phyloP scores from a whole-genome alignment of 2,113 vertebrate species.

The Pogona vitticeps region DNA sequence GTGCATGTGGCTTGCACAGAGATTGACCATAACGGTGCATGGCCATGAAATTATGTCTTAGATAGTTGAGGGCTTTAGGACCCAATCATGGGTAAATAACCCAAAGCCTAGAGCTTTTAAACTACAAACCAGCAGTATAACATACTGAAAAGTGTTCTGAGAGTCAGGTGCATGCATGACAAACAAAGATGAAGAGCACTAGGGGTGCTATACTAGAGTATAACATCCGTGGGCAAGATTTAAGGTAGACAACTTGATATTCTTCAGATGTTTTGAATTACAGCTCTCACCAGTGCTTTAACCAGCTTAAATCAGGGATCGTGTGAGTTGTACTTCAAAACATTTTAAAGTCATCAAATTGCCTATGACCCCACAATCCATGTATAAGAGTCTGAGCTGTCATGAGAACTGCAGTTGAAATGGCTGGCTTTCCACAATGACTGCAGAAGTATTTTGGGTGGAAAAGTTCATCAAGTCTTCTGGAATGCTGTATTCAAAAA shows the following conservation, averaged over 20 bases:
- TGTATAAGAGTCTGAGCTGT: neutral
- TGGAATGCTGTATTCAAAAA: neutral
- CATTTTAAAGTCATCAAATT: too few relatives aligned
- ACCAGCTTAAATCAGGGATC: too few relatives aligned
- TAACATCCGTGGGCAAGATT: neutral
- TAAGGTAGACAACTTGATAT: neutral
- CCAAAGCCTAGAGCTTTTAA: neutral
- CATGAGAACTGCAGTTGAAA: neutral
- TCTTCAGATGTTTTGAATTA: too few relatives aligned
- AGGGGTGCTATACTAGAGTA: neutral
- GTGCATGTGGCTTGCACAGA: neutral
- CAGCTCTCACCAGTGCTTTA: too few relatives aligned
- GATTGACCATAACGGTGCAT: conserved; percentile 8
- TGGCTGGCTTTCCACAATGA: neutral
- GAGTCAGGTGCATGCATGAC: neutral
- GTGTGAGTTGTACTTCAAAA: too few relatives aligned
- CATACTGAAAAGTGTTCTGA: neutral
- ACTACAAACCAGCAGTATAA: neutral
- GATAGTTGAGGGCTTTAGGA: neutral
- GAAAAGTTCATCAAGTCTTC: neutral
- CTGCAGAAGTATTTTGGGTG: neutral
- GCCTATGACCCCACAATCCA: too few relatives aligned
- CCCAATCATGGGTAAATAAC: neutral
- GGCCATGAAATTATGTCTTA: neutral
- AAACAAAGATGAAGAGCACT: neutral